Conservation (phyloP, 2,113 vertebrate species). For the Tetrax tetrax region DNA sequence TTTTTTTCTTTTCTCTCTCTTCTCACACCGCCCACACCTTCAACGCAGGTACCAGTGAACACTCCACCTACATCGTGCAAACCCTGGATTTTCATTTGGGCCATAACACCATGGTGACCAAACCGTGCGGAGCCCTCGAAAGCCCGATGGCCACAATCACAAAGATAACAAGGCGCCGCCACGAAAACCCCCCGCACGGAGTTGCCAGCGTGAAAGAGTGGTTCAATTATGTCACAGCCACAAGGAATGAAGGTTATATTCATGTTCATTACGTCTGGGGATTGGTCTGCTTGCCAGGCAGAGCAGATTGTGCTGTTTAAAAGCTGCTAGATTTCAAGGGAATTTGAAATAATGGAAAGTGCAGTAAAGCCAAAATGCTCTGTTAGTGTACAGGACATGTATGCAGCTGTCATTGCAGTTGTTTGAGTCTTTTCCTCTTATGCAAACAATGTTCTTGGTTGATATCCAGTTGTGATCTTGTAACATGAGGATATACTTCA, state of each 20-base stretch:
- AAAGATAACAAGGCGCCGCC: constrained; percentile 93
- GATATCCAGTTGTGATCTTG: background rate
- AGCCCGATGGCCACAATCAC: constrained; percentile 99
- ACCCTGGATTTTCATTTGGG: constrained; percentile 96
- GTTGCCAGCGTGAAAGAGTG: constrained; percentile 97
- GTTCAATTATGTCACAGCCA: constrained; percentile 98
- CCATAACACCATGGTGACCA: constrained; percentile 98
- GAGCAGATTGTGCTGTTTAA: background rate
- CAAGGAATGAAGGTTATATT: constrained; percentile 91
- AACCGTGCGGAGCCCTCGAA: constrained; percentile 94
- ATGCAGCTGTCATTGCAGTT: background rate
- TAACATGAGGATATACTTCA: background rate
- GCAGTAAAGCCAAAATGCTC: background rate
- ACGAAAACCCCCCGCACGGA: constrained; percentile 96
- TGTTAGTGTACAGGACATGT: background rate
- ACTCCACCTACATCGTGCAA: constrained; percentile 96
- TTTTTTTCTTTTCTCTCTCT: background rate
- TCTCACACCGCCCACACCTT: fast-evolving
- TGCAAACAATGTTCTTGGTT: background rate
- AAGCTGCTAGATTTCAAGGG: background rate
- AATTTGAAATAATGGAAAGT: background rate
- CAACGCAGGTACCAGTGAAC: constrained; percentile 86
- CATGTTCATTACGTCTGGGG: background rate
- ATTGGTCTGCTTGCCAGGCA: background rate
- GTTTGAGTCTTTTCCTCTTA: background rate